Base-by-base conservation (phyloP, 2,113 vertebrate genomes). In the Carassius auratus region DNA sequence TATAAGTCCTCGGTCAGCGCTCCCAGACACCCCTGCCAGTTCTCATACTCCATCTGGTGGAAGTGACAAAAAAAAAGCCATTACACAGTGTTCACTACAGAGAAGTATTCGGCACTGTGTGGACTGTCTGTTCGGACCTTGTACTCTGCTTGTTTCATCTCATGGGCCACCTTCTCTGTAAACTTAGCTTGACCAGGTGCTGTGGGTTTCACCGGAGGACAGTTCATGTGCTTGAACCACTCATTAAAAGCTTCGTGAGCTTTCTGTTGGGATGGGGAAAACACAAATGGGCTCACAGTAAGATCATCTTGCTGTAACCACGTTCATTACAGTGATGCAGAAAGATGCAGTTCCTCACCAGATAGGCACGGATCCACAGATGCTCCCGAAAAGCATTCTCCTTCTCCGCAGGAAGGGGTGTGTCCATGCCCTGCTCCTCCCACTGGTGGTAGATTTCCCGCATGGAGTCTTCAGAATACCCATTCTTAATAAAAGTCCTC, bases 201-300 rank as follows among this genome's bases (percentile, higher is more conserved):
- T 4, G 94, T 92, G 36, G 98, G 98, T 87, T 97, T 97, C 87
- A 97, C 96, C 3, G 98, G 98, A 77, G 96, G 93, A 0, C 95
- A 94, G 88, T 96, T 98, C 90, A 97, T 97, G 92, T 98, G 97
- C 85, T 94, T 95, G 92, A 99, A 99, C 98, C 98, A 99, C 21
- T 98, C 96, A 21, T 96, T 97, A 92, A 99, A 99, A 0, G 96
- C 96, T 93, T 99, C 97, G 1, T 99, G 97, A 55, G 98, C 98
- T 95, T 99, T 97, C 98, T 99, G 92, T 73, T 61, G 86, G 75
- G 81, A 7, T 42, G 42, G 45, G 45, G 10, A 83, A 38, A 86
- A 88, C 87, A 82, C 50, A 15, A 14, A 52, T 14, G 0, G 9
- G 42, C 8, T 45, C 42, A 45, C 45, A 48, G 45, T 55, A 85